Evolutionary conservation across 2,888 invertebrate genomes (phyloP), one percentile per base, ranked within the genome.

Genomic region (Tipula confusa): DNA sequence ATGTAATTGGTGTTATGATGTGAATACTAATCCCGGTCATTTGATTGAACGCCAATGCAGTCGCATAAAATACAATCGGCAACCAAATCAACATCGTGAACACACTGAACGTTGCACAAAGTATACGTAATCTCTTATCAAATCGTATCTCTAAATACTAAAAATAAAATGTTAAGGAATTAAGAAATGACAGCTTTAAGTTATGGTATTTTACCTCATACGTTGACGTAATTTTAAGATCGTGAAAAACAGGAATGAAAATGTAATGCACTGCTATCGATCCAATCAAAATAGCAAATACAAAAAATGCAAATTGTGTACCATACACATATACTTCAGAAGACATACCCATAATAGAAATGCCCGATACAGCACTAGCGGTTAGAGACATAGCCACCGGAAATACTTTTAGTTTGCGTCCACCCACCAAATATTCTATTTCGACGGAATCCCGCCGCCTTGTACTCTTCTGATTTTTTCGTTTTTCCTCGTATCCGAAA

Each of bases 241-340:
- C 92, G 86, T 94, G 93, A 86, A 94, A 92, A 0, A 95, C 93
- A 0, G 95, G 95, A 84, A 95, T 88, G 87, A 93, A 94, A 18
- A 94, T 90, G 83, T 89, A 90, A 84, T 92, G 92, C 1, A 93
- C 64, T 7, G 24, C 9, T 1, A 24, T 2, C 24, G 64, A 24
- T 9, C 64, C 64, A 64, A 64, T 24, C 1, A 64, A 0, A 24
- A 89, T 84, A 0, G 88, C 87, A 29, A 88, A 83, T 11, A 89
- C 86, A n/a, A 93, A 91, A 87, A 92, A 94, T 7, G 92, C 89
- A 87, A 94, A 96, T 84, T 94, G 92, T 5, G 94, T 94, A 0
- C 96, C 96, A 86, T 94, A 94, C 7, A 95, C 91, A 86, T 95
- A 95, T 82, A 95, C 90, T 87, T 95, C 95, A 83, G 95, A 93